Conservation (phyloP, 2,888 invertebrate genomes). For the Pemphredon lugubris region DNA sequence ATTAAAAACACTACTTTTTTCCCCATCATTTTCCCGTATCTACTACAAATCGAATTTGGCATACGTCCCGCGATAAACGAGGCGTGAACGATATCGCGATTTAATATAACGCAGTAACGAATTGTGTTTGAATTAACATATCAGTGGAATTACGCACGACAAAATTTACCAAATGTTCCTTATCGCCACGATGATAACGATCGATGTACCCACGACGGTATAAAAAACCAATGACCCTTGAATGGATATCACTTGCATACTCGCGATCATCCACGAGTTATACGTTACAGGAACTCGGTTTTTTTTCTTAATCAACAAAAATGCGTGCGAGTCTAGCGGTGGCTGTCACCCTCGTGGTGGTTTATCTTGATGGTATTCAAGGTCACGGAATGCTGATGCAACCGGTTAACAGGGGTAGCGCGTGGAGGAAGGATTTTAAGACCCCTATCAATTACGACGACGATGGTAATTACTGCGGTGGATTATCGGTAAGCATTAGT, state of each 20-base stretch:
- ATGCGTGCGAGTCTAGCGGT: background rate
- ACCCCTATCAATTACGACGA: conserved; percentile 83
- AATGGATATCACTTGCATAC: background rate
- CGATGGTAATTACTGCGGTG: conserved; percentile 83
- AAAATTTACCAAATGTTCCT: background rate
- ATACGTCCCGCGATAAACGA: background rate
- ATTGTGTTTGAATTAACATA: background rate
- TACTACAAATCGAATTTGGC: no score
- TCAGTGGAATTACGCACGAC: background rate
- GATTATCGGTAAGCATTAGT: conserved; percentile 79
- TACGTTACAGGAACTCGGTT: background rate
- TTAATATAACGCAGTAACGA: background rate
- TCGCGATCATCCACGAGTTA: background rate
- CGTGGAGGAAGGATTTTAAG: conserved; percentile 82
- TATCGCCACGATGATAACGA: no score
- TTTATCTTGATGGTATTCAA: conserved; percentile 47
- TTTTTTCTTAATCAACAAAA: background rate
- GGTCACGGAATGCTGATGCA: conserved; percentile 83
- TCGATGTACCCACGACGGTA: no score
- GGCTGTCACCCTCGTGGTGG: background rate
- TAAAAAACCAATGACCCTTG: background rate
- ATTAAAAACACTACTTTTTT: no score
- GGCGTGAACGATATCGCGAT: background rate
- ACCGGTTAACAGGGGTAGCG: conserved; percentile 82
- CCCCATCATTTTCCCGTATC: no score